Base-by-base conservation (phyloP, 2,797 vertebrate species). In the Eospalax fontanierii region DNA sequence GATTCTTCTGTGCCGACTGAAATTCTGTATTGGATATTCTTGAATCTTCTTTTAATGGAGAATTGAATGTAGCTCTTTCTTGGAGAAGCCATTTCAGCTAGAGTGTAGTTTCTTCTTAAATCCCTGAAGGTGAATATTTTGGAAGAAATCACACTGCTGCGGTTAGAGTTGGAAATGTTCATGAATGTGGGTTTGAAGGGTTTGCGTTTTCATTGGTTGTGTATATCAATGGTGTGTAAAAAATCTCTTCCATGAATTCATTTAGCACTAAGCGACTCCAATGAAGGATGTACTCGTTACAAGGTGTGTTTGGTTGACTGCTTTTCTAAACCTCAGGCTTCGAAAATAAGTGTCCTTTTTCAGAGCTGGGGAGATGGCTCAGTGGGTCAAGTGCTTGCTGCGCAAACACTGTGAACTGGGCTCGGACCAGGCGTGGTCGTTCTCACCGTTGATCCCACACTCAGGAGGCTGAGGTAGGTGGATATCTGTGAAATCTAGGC, bases 31-130 rank as follows among this genome's bases (percentile, higher is more conserved):
- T 11, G 22, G 14, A 75, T 91, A 14, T 95, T 93, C 33, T 75
- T 30, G 68, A 80, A 80, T 68, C n/a, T 94, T 65, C 74, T 50
- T 90, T 82, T 70, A 74, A 40, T 80, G 91, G 54, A 63, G 33
- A 68, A 33, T 43, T 78, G 28, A 30, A 9, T 43, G 2, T 54
- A 57, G 46, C 33, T 40, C 3, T 73, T 68, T 87, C 33, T 46
- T 43, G 40, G 59, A 80, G 71, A 93, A 57, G 28, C 11, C 30
- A 83, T 70, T 10, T 4, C 84, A 43, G 57, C 38, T 43, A 8
- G 33, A 86, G 30, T 86, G 9, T 28, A 7, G 66, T 95, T 95
- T 88, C 50, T 61, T 78, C 50, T 94, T 70, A 14, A n/a, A 59
- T 83, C n/a, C 35, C 54, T 50, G 35, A 70, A 78, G 38, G 38